Evolutionary conservation across 35 echinoderm and acorn worm genomes (phyloP), one percentile per base, ranked within the genome.

Genomic region (Stichopus chloronotus): DNA sequence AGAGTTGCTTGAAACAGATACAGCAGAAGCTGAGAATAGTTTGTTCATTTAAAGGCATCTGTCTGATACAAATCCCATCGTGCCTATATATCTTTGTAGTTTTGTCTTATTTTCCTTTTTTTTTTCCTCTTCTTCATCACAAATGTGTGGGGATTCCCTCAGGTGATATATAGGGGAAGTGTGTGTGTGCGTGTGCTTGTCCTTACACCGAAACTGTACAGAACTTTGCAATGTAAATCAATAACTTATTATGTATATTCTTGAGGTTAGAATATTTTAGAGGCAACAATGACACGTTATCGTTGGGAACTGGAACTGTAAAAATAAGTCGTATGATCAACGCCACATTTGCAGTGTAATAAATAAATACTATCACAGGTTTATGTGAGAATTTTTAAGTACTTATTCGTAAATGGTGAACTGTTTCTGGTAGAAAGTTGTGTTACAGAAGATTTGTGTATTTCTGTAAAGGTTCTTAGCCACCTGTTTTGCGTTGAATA

Each of bases 401-500:
- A 78, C 76, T 85, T 85, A 53, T 57, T 74, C 58, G 58, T 55
- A 81, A 79, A 5, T 58, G 82, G 82, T 85, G 55, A 85, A 58
- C 55, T 85, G 82, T 58, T 85, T 85, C 69, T 85, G 82, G 55
- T 85, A 58, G 17, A 58, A 58, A 85, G 82, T 85, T 85, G 82
- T 85, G 82, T 85, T 85, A 85, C 82, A 59, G 82, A 58, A 85
- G 22, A 20, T 85, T 85, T 85, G 55, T 85, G 56, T 85, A 85
- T 58, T 85, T 83, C 57, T 58, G 55, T 56, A 58, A 85, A 58
- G 57, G 54, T 58, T 85, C 82, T 85, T 85, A 58, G 82, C 82
- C 82, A 85, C 82, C 57, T 85, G 82, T 85, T 74, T 85, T 85
- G 82, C 82, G 82, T 85, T 85, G 82, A 85, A 85, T 85, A 85